Base-by-base conservation (phyloP, 1,140 invertebrate genomes). In the Aphelenchoides besseyi region DNA sequence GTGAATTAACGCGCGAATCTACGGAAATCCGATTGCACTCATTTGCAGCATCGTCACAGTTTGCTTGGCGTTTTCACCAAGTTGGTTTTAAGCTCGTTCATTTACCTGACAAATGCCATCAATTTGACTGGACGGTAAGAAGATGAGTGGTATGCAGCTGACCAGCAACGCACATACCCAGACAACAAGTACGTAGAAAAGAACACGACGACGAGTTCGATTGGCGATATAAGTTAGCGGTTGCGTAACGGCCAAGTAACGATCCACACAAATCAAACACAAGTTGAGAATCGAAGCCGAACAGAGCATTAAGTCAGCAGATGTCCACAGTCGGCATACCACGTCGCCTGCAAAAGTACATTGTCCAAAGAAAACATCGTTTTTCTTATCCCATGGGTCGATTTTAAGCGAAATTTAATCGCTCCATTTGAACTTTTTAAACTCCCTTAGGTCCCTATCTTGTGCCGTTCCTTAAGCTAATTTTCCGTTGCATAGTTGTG, bases 271-370 rank as follows among this genome's bases (percentile, higher is more conserved):
- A 82, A 98, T 98, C 72, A 94, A 94, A 86, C 95, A 98, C 64
- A 98, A 88, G 87, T 98, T 98, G 67, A 98, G 89, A 80, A 98
- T 98, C 70, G 94, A 97, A 29, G 95, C 94, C 36, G 95, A 97
- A 78, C 92, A 97, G 86, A 95, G 96, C 92, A 97, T 96, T 78
- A 98, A 93, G 87, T 98, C 95, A 84, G 95, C 95, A 23, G 94
- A 94, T 74, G 97, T 92, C 94, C 95, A 98, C 48, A 94, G 94
- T 86, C 96, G 93, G 87, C 95, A 98, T 87, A 97, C 95, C 79
- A 91, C 89, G 62, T 91, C 89, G 29, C 94, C 95, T 87, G 62
- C 86, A 86, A 29, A 5, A 59, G 23, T 5, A 8, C 18, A 33
- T 33, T 3, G 85, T 87, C 80, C 41, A 16, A 12, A n/a, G n/a